These are phyloP conservation scores for Serilophus lunatus DNA, from an alignment of 2,113 vertebrate species.

Conservation along the genomic window DNA sequence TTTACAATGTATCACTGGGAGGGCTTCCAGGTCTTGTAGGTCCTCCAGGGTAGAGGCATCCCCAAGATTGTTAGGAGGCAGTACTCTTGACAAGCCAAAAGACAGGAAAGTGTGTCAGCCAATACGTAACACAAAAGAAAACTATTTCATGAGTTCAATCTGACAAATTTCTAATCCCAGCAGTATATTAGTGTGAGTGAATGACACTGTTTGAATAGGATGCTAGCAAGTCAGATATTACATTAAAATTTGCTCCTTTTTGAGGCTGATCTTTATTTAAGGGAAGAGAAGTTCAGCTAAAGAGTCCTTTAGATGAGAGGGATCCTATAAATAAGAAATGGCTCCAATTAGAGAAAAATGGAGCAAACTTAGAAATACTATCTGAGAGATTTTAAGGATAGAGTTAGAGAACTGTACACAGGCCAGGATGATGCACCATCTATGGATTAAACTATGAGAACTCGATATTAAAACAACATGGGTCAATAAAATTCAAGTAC, in stretches of 20 bases:
- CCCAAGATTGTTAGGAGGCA: not conserved
- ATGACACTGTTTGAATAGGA: not conserved
- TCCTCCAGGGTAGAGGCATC: not conserved
- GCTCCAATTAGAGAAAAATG: not conserved
- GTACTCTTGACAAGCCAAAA: not conserved
- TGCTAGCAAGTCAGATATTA: not conserved
- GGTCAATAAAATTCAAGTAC: not conserved
- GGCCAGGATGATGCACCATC: not conserved
- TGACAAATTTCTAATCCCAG: not conserved
- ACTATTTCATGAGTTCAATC: not conserved
- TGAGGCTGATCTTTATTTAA: not conserved
- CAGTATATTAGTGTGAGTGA: not conserved
- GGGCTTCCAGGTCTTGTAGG: constrained; percentile 17
- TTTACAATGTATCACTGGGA: not conserved
- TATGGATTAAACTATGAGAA: not conserved
- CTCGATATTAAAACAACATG: rapidly evolving
- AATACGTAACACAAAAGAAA: not conserved
- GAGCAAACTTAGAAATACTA: not conserved
- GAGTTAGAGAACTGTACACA: not conserved
- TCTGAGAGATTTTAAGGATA: not conserved
- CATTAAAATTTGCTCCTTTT: not conserved
- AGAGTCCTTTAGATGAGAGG: not conserved
- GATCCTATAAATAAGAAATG: not conserved
- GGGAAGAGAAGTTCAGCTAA: not conserved
- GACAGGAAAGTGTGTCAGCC: not conserved